Base-by-base conservation (phyloP, 2,888 invertebrate species). In the Oscheius sp. region DNA sequence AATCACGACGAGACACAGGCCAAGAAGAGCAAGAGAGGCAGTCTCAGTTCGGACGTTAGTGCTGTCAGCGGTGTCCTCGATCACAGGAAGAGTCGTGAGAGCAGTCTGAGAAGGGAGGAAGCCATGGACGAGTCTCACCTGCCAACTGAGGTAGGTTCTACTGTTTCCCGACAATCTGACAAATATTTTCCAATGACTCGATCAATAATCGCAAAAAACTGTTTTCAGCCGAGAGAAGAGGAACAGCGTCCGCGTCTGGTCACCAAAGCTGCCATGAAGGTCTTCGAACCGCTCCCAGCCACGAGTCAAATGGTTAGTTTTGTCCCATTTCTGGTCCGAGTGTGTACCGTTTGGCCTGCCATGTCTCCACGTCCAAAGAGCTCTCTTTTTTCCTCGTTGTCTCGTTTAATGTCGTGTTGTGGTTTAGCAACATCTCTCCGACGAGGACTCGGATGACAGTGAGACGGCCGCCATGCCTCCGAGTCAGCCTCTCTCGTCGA, bases 251-350 rank as follows among this genome's bases (percentile, higher is more conserved):
- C 73, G 10, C 37, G 48, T 33, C 32, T 73, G 11, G 21, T 73
- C 33, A 73, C 65, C 42, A 73, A 73, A 48, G 73, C 57, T 9
- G 73, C 73, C 35, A 66, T 73, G 65, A 73, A 73, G 47, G 73
- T 58, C 55, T 73, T 73, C 66, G 73, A 73, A 21, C 29, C 73
- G 32, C 65, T 35, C 33, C 33, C 59, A 32, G 58, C 33, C 58
- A 29, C 29, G 29, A 11, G 21, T 32, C 70, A 55, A 5, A 9
- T 59, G 48, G 57, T 55, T 35, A 55, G 42, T 53, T 13, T 37
- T n/a, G 7, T n/a, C 35, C 35, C 29, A 33, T 33, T 33, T 33
- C 9, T 65, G 10, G 48, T 10, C 32, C 47, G 21, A 3, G 65
- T 33, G 32, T 9, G 29, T 65, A n/a, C 9, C 53, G n/a, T 21